Conservation (phyloP, 2,888 invertebrate genomes). For the Molorchus minor region DNA sequence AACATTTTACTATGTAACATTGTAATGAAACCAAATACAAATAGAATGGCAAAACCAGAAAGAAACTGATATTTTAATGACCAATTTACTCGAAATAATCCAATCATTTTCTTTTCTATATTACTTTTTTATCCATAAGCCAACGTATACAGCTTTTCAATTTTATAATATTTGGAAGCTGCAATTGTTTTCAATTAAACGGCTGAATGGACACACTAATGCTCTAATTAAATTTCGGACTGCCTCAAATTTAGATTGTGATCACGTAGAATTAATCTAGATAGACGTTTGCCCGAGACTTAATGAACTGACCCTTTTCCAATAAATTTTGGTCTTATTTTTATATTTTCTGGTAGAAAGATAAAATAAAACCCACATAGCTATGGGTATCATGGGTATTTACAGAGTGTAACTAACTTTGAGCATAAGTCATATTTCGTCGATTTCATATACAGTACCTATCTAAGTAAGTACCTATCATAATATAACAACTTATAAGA, state of each 20-base stretch:
- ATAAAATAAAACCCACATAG: too few species aligned
- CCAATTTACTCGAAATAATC: conserved; percentile 14
- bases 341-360: neutral
- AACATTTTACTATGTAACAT: too few species aligned
- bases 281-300: conserved; percentile 19
- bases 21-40: too few species aligned
- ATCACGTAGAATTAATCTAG: conserved; percentile 29
- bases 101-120: neutral
- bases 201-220: conserved; percentile 46
- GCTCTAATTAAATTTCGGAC: conserved; percentile 45
- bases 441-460: too few species aligned
- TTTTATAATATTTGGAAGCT: conserved; percentile 33
- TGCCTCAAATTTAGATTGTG: conserved; percentile 25
- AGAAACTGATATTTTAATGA: conserved; percentile 13
- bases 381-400: too few species aligned
- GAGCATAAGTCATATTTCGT: too few species aligned
- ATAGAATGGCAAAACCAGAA: too few species aligned
- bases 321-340: conserved; percentile 6
- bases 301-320: conserved; percentile 10
- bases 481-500: too few species aligned
- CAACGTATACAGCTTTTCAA: conserved; percentile 21
- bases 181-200: conserved; percentile 51
- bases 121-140: conserved; percentile 9
- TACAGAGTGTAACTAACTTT: too few species aligned
- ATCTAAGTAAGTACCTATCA: too few species aligned